phyloP scores from a whole-genome alignment of 2,797 vertebrate species.

The Alcedo quadribrachys region DNA sequence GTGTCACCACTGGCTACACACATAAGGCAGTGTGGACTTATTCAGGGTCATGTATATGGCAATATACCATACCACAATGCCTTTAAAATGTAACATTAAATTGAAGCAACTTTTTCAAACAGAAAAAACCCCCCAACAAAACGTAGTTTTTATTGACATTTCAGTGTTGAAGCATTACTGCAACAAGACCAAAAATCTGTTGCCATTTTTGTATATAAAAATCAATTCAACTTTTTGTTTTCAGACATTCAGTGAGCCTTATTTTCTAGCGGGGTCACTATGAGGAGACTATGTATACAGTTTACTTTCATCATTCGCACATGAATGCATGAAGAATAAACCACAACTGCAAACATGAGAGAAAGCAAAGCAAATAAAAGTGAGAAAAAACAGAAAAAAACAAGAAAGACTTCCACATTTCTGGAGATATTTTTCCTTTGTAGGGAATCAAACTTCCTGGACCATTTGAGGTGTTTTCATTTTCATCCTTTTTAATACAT shows the following conservation, averaged over 20 bases:
- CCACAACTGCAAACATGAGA: slow-evolving; percentile 41
- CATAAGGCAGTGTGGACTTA: not conserved
- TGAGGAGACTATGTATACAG: not conserved
- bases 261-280: not conserved
- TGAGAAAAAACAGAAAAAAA: not conserved
- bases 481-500: not conserved
- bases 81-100: not conserved
- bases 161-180: not conserved
- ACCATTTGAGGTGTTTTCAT: not conserved
- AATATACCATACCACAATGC: rapidly evolving
- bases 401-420: not conserved
- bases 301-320: not conserved
- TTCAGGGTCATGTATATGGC: not conserved
- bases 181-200: not conserved
- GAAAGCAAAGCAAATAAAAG: slow-evolving; percentile 5
- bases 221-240: not conserved
- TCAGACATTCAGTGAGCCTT: not conserved
- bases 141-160: not conserved
- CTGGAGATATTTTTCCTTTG: not conserved
- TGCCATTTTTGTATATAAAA: not conserved
- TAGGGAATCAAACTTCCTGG: not conserved
- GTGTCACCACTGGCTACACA: not conserved
- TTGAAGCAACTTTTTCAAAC: not conserved
- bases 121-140: not conserved
- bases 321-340: slow-evolving; percentile 23